Evolutionary conservation across 2,113 vertebrate genomes (phyloP).

Genomic region (Oenanthe oenanthe): DNA sequence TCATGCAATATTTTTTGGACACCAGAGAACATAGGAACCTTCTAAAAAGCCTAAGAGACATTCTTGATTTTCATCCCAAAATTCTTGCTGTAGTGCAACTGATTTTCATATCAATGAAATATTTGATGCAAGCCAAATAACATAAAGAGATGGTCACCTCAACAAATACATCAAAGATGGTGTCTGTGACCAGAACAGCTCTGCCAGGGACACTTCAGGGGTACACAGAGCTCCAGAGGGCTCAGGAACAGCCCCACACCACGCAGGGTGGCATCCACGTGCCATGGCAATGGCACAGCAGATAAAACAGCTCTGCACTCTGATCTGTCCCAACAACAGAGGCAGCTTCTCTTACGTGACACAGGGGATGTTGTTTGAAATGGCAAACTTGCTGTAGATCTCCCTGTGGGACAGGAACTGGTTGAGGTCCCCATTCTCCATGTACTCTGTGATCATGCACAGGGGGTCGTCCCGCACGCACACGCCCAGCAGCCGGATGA

Average conservation of each 20-base stretch:
- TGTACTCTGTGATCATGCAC: conserved; percentile 99
- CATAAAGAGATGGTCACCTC: background rate
- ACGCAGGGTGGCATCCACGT: rapidly evolving
- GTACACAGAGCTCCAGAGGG: background rate
- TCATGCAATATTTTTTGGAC: background rate
- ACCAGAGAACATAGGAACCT: background rate
- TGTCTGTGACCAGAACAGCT: background rate
- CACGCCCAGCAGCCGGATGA: conserved; percentile 92
- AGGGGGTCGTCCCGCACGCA: conserved; percentile 92
- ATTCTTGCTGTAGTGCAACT: background rate
- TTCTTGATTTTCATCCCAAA: background rate
- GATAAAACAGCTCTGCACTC: background rate
- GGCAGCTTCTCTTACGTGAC: conserved; percentile 73
- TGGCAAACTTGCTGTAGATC: conserved; percentile 89
- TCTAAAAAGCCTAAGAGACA: background rate
- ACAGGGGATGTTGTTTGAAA: conserved; percentile 84
- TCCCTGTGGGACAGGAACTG: conserved; percentile 95
- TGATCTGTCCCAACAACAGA: background rate
- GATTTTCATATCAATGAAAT: background rate
- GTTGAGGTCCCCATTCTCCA: conserved; percentile 98
- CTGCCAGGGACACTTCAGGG: background rate
- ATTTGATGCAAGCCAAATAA: background rate
- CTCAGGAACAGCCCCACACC: background rate
- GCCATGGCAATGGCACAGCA: background rate
- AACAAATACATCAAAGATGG: background rate